A percentile compares a stretch with the other conserved stretches of the same genome.
Conservation (phyloP, 2,113 vertebrate genomes). For the Pluvialis apricaria region DNA sequence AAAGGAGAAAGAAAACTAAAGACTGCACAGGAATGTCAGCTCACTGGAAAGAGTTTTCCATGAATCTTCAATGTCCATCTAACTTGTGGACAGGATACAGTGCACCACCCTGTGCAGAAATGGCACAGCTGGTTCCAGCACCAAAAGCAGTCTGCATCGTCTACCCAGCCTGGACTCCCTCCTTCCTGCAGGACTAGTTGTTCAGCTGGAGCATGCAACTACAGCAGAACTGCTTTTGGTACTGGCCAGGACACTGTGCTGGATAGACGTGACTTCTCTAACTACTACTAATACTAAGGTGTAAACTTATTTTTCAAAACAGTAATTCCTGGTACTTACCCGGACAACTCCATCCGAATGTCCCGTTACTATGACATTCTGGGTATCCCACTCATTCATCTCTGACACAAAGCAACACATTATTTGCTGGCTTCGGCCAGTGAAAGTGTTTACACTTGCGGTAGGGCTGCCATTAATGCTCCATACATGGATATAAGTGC, state of each 20-base stretch:
- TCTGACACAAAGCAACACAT: slow-evolving; percentile 95
- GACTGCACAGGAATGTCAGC: background rate
- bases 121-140: background rate
- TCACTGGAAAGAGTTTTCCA: background rate
- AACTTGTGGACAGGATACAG: background rate
- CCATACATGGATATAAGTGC: slow-evolving; percentile 95
- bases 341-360: slow-evolving; percentile 96
- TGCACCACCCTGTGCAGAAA: background rate
- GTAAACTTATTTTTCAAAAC: background rate
- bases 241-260: background rate
- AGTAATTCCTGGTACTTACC: slow-evolving; percentile 64
- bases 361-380: slow-evolving; percentile 96
- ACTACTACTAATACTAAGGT: background rate
- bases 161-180: background rate
- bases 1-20: background rate
- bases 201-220: background rate
- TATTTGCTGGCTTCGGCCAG: slow-evolving; percentile 94
- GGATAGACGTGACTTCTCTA: background rate
- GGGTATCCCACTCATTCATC: slow-evolving; percentile 99
- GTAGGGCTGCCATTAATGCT: slow-evolving; percentile 97
- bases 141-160: background rate
- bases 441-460: slow-evolving; percentile 95
- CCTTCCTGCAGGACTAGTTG: background rate
- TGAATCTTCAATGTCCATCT: background rate
- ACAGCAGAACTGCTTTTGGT: background rate